phyloP scores from a whole-genome alignment of 1,140 invertebrate genomes.

The Bombus confusus region DNA sequence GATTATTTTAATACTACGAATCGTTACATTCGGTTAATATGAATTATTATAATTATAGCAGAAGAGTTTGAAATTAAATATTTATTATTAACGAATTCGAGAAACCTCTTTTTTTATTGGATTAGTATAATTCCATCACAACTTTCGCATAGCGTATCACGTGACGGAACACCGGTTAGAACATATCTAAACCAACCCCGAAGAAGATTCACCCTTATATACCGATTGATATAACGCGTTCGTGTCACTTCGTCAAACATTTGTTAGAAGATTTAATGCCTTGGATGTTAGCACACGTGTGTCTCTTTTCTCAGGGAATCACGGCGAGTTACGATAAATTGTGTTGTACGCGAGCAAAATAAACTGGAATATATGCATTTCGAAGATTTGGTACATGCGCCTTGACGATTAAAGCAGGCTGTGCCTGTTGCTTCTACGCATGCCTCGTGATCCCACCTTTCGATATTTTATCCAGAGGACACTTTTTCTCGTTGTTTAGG shows the following conservation, averaged over 20 bases:
- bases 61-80: background rate
- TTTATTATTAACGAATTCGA: background rate
- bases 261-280: background rate
- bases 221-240: slow-evolving; percentile 50
- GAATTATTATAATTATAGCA: background rate
- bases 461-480: background rate
- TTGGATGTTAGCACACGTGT: background rate
- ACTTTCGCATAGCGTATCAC: background rate
- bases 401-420: background rate
- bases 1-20: background rate
- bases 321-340: background rate
- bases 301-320: background rate
- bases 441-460: slow-evolving; percentile 8
- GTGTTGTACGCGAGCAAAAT: background rate
- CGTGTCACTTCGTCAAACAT: background rate
- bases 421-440: slow-evolving; percentile 29
- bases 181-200: slow-evolving; percentile 64
- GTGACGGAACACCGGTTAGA: slow-evolving; percentile 30
- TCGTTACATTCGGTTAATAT: background rate
- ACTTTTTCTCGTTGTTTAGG: background rate
- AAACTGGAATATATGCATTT: slow-evolving; percentile 39
- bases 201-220: slow-evolving; percentile 71
- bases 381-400: slow-evolving; percentile 52
- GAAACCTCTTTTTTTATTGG: background rate
- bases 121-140: background rate